A percentile compares a stretch with the other conserved stretches of the same genome.
phyloP scores from a whole-genome alignment of 2,888 invertebrate genomes.

The Ormyrus thymus region DNA sequence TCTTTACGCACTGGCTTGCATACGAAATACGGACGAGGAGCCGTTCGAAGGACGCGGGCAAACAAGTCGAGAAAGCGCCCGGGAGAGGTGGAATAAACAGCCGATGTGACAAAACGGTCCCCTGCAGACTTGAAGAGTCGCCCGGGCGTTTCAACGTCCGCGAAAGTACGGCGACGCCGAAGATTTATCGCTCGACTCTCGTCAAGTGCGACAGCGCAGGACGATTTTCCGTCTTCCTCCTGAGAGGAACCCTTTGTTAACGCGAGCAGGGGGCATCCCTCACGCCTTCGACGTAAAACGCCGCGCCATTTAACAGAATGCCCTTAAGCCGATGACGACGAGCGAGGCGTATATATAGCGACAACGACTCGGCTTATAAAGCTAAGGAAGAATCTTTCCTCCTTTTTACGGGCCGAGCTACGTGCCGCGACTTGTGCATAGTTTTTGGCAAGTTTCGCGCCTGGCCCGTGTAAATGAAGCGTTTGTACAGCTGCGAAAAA shows the following conservation, averaged over 20 bases:
- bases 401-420: slow-evolving; percentile 20
- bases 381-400: neutral
- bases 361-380: slow-evolving; percentile 32
- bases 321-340: slow-evolving; percentile 28
- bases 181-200: slow-evolving; percentile 54
- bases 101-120: slow-evolving; percentile 52
- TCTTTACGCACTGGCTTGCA: slow-evolving; percentile 51
- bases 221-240: slow-evolving; percentile 24
- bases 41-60: slow-evolving; percentile 8
- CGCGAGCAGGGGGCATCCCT: slow-evolving; percentile 53
- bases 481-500: neutral
- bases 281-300: slow-evolving; percentile 65
- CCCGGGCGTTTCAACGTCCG: neutral
- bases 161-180: slow-evolving; percentile 26
- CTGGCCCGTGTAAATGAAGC: slow-evolving; percentile 5
- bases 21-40: slow-evolving; percentile 40
- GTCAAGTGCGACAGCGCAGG: slow-evolving; percentile 13
- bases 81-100: slow-evolving; percentile 45
- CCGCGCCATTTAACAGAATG: slow-evolving; percentile 58
- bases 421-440: neutral
- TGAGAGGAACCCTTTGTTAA: slow-evolving; percentile 62
- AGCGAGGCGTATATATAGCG: slow-evolving; percentile 14
- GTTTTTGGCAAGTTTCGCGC: neutral
- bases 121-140: slow-evolving; percentile 50
- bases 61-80: slow-evolving; percentile 45